Conservation (phyloP, 2,888 invertebrate species). For the Quadriops clusia region DNA sequence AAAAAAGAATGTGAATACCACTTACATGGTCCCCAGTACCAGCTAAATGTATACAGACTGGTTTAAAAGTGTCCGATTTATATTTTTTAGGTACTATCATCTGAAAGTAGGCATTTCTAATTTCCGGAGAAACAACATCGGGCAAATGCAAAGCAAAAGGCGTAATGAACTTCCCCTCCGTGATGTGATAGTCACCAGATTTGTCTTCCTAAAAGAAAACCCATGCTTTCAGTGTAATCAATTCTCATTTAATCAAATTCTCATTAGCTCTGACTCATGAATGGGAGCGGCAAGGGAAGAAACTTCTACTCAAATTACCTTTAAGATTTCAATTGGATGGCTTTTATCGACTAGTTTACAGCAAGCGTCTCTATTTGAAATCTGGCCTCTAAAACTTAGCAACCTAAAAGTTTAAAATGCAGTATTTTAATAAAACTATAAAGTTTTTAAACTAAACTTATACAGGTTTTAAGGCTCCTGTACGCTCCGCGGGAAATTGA, state of each 20-base stretch:
- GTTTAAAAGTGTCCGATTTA: conserved; percentile 54
- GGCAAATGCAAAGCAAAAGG: conserved; percentile 77
- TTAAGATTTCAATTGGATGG: conserved; percentile 78
- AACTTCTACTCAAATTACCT: conserved; percentile 43
- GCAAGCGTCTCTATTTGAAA: conserved; percentile 73
- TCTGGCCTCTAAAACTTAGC: conserved; percentile 79
- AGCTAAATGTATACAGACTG: conserved; percentile 87
- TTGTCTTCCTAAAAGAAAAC: conserved; percentile 51
- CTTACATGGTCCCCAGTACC: conserved; percentile 97
- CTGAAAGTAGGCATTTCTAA: conserved; percentile 75
- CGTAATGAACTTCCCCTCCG: conserved; percentile 80
- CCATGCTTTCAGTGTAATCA: not conserved
- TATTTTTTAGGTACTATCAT: conserved; percentile 72
- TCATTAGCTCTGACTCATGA: not conserved
- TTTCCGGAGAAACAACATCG: conserved; percentile 74
- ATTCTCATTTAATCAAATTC: too few relatives aligned
- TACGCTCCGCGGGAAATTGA: too few relatives aligned
- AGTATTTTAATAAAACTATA: conserved; percentile 1
- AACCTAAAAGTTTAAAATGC: conserved; percentile 29
- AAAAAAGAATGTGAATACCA: conserved; percentile 15
- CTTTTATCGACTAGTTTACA: conserved; percentile 67
- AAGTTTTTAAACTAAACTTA: conserved; percentile 1
- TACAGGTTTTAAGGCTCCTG: too few relatives aligned
- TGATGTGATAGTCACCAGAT: conserved; percentile 55
- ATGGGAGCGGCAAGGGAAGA: not conserved